Base-by-base conservation (phyloP, 2,113 vertebrate genomes). In the Pelvicachromis taeniatus region DNA sequence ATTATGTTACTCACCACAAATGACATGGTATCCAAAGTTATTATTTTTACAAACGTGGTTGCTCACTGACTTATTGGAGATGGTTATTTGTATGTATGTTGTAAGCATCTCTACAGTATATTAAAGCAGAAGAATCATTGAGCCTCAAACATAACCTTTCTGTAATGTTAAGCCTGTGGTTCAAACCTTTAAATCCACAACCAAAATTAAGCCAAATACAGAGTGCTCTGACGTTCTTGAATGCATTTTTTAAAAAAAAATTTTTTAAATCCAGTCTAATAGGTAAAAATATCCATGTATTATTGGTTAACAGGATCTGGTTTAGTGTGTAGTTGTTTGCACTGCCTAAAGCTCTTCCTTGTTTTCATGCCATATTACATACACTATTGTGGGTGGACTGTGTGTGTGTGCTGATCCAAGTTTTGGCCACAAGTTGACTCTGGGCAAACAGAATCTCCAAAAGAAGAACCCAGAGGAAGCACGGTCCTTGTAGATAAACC, bases 401-500 rank as follows among this genome's bases (percentile, higher is more conserved):
- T 42, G 7, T 58, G 23, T 83, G 19, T 1, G 3, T 42, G 45
- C 21, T n/a, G 21, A 58, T 80, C 42, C 23, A 84, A 70, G 63
- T 21, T 42, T 83, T 58, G 35, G 82, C 78, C 84, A 84, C 59
- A 80, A 84, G 58, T 86, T 75, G 68, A 70, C 81, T 52, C 33
- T 14, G 14, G 42, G 55, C 85, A 91, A 65, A 86, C 75, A 70
- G 52, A 68, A 61, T 45, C 70, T 77, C 78, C 45, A 12, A 83
- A 78, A 31, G 81, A 77, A 53, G 21, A 85, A 23, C 75, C 85
- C 80, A 81, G 55, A 87, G 87, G 83, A 92, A 88, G 78, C 78
- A 12, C 56, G 52, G 55, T 83, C 59, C 54, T 58, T 75, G 81
- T 81, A 88, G 84, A 73, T 81, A 85, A 82, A 91, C 80, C 89